A percentile compares a stretch with the other conserved stretches of the same genome.
Evolutionary conservation across 1,140 invertebrate genomes (phyloP).

Genomic region (Drosophila carrolli): DNA sequence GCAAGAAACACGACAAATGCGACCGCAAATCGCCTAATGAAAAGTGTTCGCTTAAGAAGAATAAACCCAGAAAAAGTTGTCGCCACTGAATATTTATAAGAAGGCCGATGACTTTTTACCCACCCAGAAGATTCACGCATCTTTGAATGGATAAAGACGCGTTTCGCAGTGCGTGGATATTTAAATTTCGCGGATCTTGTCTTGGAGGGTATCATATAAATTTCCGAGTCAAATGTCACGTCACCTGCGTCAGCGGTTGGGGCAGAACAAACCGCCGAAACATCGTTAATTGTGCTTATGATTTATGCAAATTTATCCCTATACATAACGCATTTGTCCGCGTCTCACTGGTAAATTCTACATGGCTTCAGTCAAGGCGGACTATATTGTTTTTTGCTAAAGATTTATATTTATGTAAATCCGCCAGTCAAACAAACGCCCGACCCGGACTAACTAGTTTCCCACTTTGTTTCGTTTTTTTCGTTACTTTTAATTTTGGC

Average conservation of each 20-base stretch:
- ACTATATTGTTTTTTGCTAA: constrained; percentile 49
- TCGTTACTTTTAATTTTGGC: constrained; percentile 12
- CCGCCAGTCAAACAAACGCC: constrained; percentile 31
- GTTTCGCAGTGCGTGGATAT: constrained; percentile 52
- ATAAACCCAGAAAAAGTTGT: constrained; percentile 6
- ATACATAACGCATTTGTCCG: constrained; percentile 55
- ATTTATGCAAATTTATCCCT: constrained; percentile 80
- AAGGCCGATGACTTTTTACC: constrained; percentile 24
- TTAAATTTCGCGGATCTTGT: constrained; percentile 76
- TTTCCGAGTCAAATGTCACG: constrained; percentile 65
- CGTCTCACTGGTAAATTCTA: constrained; percentile 35
- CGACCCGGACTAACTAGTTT: constrained; percentile 53
- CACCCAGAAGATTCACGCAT: constrained; percentile 28
- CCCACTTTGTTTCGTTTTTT: constrained; percentile 21
- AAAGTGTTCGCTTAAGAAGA: constrained; percentile 33
- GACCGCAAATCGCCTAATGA: constrained; percentile 32
- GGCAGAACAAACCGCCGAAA: constrained; percentile 48
- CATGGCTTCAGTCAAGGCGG: constrained; percentile 58
- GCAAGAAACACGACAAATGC: constrained; percentile 3
- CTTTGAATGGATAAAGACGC: constrained; percentile 18
- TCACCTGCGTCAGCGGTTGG: constrained; percentile 64
- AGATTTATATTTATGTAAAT: constrained; percentile 61
- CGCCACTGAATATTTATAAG: constrained; percentile 65
- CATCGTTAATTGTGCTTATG: constrained; percentile 79
- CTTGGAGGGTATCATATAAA: constrained; percentile 33